Conservation (phyloP, 1,140 invertebrate genomes). For the Oryctes rhinoceros region DNA sequence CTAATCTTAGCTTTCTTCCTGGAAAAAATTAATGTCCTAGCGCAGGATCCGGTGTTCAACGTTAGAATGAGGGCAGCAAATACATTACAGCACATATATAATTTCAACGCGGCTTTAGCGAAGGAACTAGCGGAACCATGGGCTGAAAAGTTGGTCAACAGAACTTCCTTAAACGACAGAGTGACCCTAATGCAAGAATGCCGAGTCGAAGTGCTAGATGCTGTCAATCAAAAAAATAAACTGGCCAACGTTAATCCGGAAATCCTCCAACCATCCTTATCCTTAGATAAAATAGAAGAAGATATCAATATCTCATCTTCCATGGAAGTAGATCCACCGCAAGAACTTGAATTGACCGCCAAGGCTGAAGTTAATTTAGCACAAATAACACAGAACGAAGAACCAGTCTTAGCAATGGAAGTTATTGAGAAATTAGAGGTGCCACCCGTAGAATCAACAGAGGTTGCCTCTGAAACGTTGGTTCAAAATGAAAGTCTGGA, state of each 20-base stretch:
- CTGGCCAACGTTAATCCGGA: background rate
- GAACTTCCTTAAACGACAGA: background rate
- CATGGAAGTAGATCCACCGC: background rate
- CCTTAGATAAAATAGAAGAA: background rate
- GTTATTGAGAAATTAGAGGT: background rate
- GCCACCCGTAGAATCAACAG: background rate
- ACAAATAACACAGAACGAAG: no score
- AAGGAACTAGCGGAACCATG: slow-evolving; percentile 48
- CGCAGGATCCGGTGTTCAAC: slow-evolving; percentile 48
- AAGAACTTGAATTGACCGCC: no score
- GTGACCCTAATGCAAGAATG: background rate
- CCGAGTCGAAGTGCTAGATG: background rate
- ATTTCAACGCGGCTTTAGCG: slow-evolving; percentile 43
- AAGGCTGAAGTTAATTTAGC: no score
- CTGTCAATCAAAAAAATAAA: slow-evolving; percentile 23
- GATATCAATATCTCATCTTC: background rate
- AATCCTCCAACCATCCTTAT: background rate
- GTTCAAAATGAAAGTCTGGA: background rate
- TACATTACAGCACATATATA: slow-evolving; percentile 45
- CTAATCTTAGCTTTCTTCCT: slow-evolving; percentile 50
- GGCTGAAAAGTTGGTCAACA: slow-evolving; percentile 40
- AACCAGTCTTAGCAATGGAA: background rate
- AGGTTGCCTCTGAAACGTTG: background rate
- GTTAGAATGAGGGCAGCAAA: slow-evolving; percentile 46
- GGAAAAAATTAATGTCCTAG: slow-evolving; percentile 44